Evolutionary conservation across 2,113 vertebrate genomes (phyloP), one percentile per base, ranked within the genome.

Genomic region (Egretta garzetta): DNA sequence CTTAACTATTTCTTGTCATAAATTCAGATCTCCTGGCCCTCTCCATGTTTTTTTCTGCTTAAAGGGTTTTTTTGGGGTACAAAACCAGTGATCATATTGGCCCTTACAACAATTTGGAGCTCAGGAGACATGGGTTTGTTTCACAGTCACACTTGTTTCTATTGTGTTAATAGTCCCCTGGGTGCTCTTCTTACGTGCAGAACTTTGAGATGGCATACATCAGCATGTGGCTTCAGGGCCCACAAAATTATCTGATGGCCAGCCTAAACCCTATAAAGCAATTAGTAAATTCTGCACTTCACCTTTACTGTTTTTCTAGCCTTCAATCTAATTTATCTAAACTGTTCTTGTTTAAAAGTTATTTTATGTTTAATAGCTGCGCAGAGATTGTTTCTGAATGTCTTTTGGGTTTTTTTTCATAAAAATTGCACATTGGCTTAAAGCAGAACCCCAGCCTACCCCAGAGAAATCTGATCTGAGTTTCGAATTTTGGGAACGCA

Each of bases 21-120:
- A 74, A 33, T 49, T 62, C 18, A 26, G 3, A 2, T 49, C 16
- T 66, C 8, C 1, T 0, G 2, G 4, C 13, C 2, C 15, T 77
- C 12, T 77, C 43, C 47, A 13, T 27, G 3, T 64, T 41, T 80
- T 70, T 80, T 13, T 64, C 35, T 60, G 10, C 23, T 62, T 56
- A 55, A 62, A 70, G 17, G 2, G 27, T 49, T 58, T 28, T 33
- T 62, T 22, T 22, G 7, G 8, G 8, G 8, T 62, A 14, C 17
- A 80, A 84, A 94, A 80, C 4, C n/a, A 73, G 71, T 12, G 32
- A 47, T 49, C 14, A 4, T 24, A 16, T 74, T 30, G 32, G 32
- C 60, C 55, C 18, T 88, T 67, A 41, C 6, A 45, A 6, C 4
- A 41, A 16, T 27, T 28, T 43, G 15, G 32, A 89, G 1, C 32